Evolutionary conservation across 2,888 invertebrate genomes (phyloP), one percentile per base, ranked within the genome.

Genomic region (Mythimna lalbum): DNA sequence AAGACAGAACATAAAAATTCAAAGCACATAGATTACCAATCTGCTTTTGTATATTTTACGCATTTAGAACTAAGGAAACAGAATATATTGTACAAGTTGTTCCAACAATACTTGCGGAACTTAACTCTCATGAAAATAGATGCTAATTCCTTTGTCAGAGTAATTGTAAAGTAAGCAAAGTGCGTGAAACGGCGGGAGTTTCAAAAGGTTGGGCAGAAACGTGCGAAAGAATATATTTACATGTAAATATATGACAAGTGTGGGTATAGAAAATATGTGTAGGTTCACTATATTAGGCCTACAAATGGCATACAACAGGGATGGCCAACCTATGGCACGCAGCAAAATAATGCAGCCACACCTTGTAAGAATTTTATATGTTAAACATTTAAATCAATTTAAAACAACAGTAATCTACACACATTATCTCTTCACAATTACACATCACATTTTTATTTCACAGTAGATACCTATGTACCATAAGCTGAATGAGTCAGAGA

Each of bases 131-230:
- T 43, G 72, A 69, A 67, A 67, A 55, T 52, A 27, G 19, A 79
- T 79, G 79, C 57, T 65, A 81, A 81, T 80, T 72, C 56, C 12
- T 78, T 82, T 80, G 78, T 82, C 56, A 9, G 3, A 63, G 57
- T 80, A 75, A 80, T 80, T 73, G 69, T 68, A 73, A 75, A 80
- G 78, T 83, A 76, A 80, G 84, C 80, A 76, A 76, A 69, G 66
- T 39, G 61, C 53, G 66, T 62, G 69, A 67, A 76, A 75, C 65
- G 66, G 73, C 66, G 69, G 56, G 33, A 23, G 52, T 80, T 74
- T 71, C 61, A 57, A 80, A 78, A 76, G 70, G 47, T 68, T 53
- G 43, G 69, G 63, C 53, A 56, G 72, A 56, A 63, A 79, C 80
- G 76, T 79, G 80, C 70, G 49, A 69, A 71, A 79, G 76, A 86